Percentiles rank a stretch among this genome's conserved stretches.
phyloP scores from a whole-genome alignment of 2,113 vertebrate genomes.

The Myiozetetes cayanensis region DNA sequence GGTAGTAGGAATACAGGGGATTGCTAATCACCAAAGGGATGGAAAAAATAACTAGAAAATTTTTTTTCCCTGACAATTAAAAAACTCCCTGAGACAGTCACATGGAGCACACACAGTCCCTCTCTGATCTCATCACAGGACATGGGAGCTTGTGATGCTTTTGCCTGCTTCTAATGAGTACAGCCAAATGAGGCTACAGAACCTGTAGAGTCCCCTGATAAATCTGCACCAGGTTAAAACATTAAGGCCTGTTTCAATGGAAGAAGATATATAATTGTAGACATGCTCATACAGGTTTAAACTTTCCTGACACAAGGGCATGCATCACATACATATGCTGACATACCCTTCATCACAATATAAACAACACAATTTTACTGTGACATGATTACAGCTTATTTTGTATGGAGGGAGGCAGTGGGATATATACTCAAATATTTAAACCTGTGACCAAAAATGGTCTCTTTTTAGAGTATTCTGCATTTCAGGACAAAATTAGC shows the following conservation, averaged over 20 bases:
- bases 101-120: not conserved
- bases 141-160: not conserved
- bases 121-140: not conserved
- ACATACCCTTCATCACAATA: not conserved
- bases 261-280: not conserved
- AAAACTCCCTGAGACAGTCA: not conserved
- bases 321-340: not conserved
- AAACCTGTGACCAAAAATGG: not conserved
- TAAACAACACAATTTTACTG: not conserved
- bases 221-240: not conserved
- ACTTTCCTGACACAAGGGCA: not conserved
- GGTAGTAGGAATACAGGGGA: not conserved
- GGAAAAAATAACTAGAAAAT: not conserved
- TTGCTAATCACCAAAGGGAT: not conserved
- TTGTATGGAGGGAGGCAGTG: not conserved
- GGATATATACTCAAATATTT: not conserved
- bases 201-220: fast-evolving
- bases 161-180: not conserved
- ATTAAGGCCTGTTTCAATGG: not conserved
- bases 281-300: not conserved
- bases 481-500: not conserved
- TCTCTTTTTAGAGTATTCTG: not conserved
- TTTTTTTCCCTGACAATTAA: not conserved
- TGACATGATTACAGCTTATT: not conserved
- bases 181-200: not conserved